phyloP scores from a whole-genome alignment of 1,140 invertebrate species.

The Radopholus similis region DNA sequence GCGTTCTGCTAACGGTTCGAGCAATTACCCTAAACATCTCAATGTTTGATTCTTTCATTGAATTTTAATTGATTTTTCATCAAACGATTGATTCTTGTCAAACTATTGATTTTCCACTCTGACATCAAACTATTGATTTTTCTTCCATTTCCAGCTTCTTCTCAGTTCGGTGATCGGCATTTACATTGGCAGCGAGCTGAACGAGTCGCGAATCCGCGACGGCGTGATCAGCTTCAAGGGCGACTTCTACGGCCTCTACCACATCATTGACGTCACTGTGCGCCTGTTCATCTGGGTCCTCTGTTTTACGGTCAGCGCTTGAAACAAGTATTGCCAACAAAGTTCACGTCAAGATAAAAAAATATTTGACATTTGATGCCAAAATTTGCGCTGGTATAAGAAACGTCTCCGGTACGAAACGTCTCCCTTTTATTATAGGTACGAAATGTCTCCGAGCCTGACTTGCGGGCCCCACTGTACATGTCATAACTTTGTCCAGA shows the following conservation, averaged over 20 bases:
- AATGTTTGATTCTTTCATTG: conserved; percentile 5
- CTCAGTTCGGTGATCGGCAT: conserved; percentile 1
- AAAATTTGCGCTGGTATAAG: too few relatives aligned
- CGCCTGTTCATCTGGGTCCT: conserved; percentile 26
- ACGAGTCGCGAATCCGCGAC: conserved; percentile 14
- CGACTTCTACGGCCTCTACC: conserved; percentile 16
- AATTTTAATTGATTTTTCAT: not conserved
- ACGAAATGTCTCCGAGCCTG: too few relatives aligned
- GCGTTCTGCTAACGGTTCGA: conserved; percentile 12
- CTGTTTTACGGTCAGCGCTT: conserved; percentile 3
- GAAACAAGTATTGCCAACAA: not conserved
- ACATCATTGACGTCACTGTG: conserved; percentile 24
- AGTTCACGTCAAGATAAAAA: not conserved
- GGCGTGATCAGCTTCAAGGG: conserved; percentile 22
- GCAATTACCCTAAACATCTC: not conserved
- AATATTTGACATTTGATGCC: too few relatives aligned
- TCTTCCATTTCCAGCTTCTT: conserved; percentile 7
- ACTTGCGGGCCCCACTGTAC: too few relatives aligned
- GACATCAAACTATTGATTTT: too few relatives aligned
- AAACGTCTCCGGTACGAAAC: too few relatives aligned
- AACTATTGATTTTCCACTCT: too few relatives aligned
- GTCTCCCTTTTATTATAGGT: too few relatives aligned
- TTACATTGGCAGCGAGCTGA: conserved; percentile 23
- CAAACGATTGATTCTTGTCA: too few relatives aligned
- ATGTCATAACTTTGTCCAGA: too few relatives aligned